phyloP scores from a whole-genome alignment of 2,888 invertebrate species.

The Teleiodes luculella region DNA sequence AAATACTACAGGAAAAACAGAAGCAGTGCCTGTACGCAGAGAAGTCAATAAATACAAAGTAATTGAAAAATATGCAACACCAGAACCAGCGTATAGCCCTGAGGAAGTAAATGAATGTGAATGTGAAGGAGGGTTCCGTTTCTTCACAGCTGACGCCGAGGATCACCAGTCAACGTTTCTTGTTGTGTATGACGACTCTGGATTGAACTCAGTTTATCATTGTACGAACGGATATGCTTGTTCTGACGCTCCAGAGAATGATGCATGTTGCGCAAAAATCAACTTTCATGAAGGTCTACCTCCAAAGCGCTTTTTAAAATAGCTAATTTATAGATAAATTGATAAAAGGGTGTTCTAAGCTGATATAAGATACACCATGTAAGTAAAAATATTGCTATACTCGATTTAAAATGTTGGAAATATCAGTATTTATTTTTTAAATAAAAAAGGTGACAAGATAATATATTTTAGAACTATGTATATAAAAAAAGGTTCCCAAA shows the following conservation, averaged over 20 bases:
- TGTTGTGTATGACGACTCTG: neutral
- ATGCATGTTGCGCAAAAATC: neutral
- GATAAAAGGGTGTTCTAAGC: too few species aligned
- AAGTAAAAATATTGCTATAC: too few species aligned
- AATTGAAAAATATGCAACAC: neutral
- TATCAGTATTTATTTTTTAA: too few species aligned
- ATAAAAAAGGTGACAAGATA: too few species aligned
- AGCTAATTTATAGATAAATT: neutral
- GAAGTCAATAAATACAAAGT: neutral
- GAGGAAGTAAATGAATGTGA: neutral
- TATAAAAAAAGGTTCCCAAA: too few species aligned
- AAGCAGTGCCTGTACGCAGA: too few species aligned
- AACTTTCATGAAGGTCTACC: constrained; percentile 3
- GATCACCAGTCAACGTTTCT: constrained; percentile 8
- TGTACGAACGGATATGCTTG: neutral
- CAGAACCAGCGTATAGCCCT: neutral
- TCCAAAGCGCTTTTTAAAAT: neutral
- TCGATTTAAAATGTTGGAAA: too few species aligned
- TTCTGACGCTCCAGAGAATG: neutral
- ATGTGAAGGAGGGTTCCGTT: neutral
- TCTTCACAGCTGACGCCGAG: neutral
- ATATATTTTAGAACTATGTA: too few species aligned
- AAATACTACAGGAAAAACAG: too few species aligned
- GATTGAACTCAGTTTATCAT: constrained; percentile 8
- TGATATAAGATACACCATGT: too few species aligned